Base-by-base conservation (phyloP, 2,888 invertebrate genomes). In the Nezara viridula region DNA sequence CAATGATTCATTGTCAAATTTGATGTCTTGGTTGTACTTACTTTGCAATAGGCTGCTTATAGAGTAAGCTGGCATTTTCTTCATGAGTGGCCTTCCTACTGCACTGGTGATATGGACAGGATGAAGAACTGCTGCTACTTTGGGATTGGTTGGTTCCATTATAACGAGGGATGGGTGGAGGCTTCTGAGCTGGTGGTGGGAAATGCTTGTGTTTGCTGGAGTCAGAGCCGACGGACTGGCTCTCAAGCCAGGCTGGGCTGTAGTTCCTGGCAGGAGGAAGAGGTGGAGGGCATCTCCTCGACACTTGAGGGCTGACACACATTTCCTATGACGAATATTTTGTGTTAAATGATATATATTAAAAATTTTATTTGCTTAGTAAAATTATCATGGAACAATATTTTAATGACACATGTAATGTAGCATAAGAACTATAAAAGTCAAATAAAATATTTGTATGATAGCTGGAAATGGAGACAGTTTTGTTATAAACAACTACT, bases 141-240 rank as follows among this genome's bases (percentile, higher is more conserved):
- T 89, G 88, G 0, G 90, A 89, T 24, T 90, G 89, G 49, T 90
- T 90, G 27, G 89, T 89, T 44, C 88, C 86, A 49, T 89, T 89
- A 81, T 89, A 90, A 21, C 90, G 60, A 50, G 90, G 90, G 47
- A 90, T 90, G 21, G 92, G 92, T 5, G 92, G 92, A 19, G 92
- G 92, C 86, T 91, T 91, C 89, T 91, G 91, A 77, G 91, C 91
- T n/a, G 92, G 92, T 9, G 92, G 92, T 12, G 92, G 92, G 86
- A 91, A 91, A 86, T 92, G 92, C 86, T 91, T 91, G 86, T 91
- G 91, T 47, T 89, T 89, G 47, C 89, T 86, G 52, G 89, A 87
- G 66, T 91, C 91, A 3, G 90, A 89, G n/a, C 89, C 86, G 2
- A 90, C 90, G 14, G 89, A 89, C 55, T 90, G 90, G 86, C 89